Base-by-base conservation (phyloP, 1,140 invertebrate species). In the Habropoda laboriosa region DNA sequence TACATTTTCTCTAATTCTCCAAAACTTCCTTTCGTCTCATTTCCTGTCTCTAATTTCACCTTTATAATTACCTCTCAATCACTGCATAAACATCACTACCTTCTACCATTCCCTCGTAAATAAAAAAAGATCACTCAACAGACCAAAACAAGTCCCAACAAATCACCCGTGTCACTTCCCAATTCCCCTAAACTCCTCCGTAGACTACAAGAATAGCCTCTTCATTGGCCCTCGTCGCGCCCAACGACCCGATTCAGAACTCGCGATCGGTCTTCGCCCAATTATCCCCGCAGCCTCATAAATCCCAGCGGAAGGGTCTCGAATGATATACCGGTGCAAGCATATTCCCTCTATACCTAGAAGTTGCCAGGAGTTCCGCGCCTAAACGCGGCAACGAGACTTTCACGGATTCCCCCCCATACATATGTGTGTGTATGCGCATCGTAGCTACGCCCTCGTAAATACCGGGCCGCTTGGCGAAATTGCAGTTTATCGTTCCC, bases 401-500 rank as follows among this genome's bases (percentile, higher is more conserved):
- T 40, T 47, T 49, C 16, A 0, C 51, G 60, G 40, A 63, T 58
- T 60, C 38, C 60, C 40, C 24, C 45, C 3, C n/a, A n/a, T n/a
- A n/a, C n/a, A n/a, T n/a, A n/a, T n/a, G n/a, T n/a, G n/a, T n/a
- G n/a, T n/a, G n/a, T n/a, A n/a, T n/a, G 38, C 32, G 49, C n/a
- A 27, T 49, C 51, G 16, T 27, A 30, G 30, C 24, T 74, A n/a
- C 51, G 27, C 27, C 8, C 35, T 47, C 47, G 64, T 75, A 61
- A 80, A 82, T 71, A 58, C 35, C 68, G 2, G 61, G 51, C 49
- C 21, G 64, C 40, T 32, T 35, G 57, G 47, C 72, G 72, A 79
- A 83, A 70, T 72, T 64, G 42, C 51, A 75, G 70, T 82, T 79
- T 70, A 79, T 64, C 76, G 51, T 51, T 38, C 32, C 21, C 45